Evolutionary conservation across 1,140 invertebrate genomes (phyloP), one percentile per base, ranked within the genome.

Genomic region (Macrotrachela quadricornifera): DNA sequence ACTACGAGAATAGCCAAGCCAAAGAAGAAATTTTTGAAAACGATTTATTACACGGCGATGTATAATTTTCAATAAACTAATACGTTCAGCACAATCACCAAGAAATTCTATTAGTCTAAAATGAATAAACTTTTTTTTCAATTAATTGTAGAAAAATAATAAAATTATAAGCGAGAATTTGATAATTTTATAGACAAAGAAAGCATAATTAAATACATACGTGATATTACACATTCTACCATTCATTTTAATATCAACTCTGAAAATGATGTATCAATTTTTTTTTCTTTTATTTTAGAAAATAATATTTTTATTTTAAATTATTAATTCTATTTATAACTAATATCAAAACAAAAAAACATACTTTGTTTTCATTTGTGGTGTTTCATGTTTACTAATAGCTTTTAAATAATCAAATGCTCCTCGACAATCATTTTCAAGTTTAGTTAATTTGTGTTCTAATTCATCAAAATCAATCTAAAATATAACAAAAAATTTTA

Each of bases 381-480:
- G 82, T 37, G 71, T 81, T 63, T 95, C 90, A 67, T 95, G 86
- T 68, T 96, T 97, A 8, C 84, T 80, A 55, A 96, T 87, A 36
- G 84, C 76, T 72, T 91, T 90, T 56, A 97, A 76, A 68, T 95
- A 83, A 68, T 96, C 90, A 84, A 88, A 96, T 0, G 86, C 92
- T 12, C 82, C 79, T 68, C 95, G 96, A 71, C 92, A 97, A 64
- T 97, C 91, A 17, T 76, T 74, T 70, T 97, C 90, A 62, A 97
- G 75, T 63, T 83, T 83, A 38, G 76, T 72, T 15, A 97, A 77
- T 65, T 86, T 95, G 8, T 50, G 49, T 17, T 49, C 39, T 18
- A 71, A 51, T 50, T 71, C 68, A 45, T 70, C 68, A 66, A 67
- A 71, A 56, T 71, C 70, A 54, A 70, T 61, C 65, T 71, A 51